Base-by-base conservation (phyloP, 2,797 vertebrate genomes). In the Crocidura indochinensis region DNA sequence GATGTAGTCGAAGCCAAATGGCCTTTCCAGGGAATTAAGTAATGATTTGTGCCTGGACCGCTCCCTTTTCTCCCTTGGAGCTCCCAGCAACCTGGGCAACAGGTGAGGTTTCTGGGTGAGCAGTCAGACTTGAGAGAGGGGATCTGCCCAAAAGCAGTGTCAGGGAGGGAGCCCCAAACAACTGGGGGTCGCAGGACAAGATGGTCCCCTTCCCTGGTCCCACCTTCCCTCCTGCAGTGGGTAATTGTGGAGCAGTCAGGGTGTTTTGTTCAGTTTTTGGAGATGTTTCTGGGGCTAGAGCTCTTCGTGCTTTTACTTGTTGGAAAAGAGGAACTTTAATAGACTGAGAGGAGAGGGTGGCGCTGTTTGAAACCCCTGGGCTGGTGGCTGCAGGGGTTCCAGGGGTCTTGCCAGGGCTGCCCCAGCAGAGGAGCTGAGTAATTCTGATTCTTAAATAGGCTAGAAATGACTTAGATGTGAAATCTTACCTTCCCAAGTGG, bases 401-500 rank as follows among this genome's bases (percentile, higher is more conserved):
- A 10, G 27, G 38, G 88, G 49, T n/a, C 73, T 44, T 1, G 31
- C 29, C 5, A 12, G 17, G 51, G 12, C 12, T 53, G 51, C 51
- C 51, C 17, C 38, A 38, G 38, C 5, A 38, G 38, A 38, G 5
- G 2, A 38, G 38, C 38, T 38, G 10, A 12, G 69, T 53, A 64
- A 76, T 87, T 71, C 19, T 82, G 73, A 89, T 77, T 90, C 27
- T 82, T 62, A 44, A 84, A n/a, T 81, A 62, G 17, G 11, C 44
- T 56, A 75, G 29, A 69, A 87, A 68, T 87, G 79, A 77, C 65
- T 87, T 84, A 49, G 22, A 84, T 44, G 27, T 53, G 67, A 67
- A 68, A 68, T 95, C 69, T 71, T 85, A 1, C n/a, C 22, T 4
- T 79, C 11, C 46, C 27, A 78, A 92, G 75, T 86, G 65, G 69